These are phyloP conservation scores for Campylorhamphus procurvoides DNA, from an alignment of 2,113 vertebrate species.

Conservation along the genomic window DNA sequence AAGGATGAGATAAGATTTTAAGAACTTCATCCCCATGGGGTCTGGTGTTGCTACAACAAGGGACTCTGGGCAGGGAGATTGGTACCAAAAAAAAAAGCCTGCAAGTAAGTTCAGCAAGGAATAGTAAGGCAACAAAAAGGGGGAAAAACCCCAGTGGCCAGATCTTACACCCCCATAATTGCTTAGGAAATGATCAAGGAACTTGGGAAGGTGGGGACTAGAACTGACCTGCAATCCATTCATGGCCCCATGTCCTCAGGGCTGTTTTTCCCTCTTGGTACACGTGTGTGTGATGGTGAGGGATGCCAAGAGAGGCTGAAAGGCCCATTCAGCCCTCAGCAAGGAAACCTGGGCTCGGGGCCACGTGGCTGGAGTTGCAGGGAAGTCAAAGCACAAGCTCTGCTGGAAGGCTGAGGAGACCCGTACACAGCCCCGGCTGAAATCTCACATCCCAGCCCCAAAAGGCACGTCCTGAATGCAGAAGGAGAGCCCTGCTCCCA, in stretches of 20 bases:
- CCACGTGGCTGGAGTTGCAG: background rate
- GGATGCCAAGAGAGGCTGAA: constrained; percentile 1
- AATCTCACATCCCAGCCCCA: background rate
- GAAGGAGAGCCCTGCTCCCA: background rate
- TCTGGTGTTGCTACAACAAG: background rate
- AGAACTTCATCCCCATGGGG: background rate
- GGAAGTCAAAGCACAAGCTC: background rate
- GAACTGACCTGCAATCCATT: background rate
- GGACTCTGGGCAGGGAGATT: background rate
- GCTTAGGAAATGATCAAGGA: background rate
- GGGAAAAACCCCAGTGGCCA: background rate
- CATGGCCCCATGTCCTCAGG: background rate
- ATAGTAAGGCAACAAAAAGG: background rate
- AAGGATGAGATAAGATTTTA: background rate
- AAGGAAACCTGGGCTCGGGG: background rate
- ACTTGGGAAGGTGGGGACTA: background rate
- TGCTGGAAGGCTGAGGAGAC: background rate
- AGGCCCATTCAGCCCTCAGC: constrained; percentile 25
- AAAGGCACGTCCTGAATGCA: background rate
- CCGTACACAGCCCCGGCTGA: background rate
- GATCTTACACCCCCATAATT: background rate
- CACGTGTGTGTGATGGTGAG: background rate
- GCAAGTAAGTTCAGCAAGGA: background rate
- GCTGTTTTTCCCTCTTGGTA: background rate
- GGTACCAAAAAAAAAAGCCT: background rate